These are phyloP conservation scores for Tapirus terrestris DNA, from an alignment of 2,113 vertebrate genomes.

Conservation along the genomic window DNA sequence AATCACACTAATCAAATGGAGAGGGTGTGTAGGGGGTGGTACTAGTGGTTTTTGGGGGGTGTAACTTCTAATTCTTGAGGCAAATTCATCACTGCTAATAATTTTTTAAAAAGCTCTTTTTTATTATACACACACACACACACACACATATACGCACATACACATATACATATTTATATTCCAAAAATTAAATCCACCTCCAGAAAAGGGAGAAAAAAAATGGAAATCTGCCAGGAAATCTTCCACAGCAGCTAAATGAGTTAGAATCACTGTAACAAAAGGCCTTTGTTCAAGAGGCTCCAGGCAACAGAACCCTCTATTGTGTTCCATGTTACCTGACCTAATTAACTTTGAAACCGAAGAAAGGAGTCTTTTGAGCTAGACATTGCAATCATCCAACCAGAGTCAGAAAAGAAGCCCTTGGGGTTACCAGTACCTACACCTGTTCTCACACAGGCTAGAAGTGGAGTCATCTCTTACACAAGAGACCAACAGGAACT, in stretches of 20 bases:
- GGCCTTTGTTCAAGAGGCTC: slow-evolving; percentile 48
- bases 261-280: slow-evolving; percentile 46
- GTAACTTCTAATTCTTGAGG: neutral
- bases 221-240: slow-evolving; percentile 26
- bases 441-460: neutral
- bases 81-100: neutral
- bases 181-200: slow-evolving; percentile 1
- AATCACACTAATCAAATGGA: neutral
- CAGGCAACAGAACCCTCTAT: neutral
- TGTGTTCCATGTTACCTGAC: slow-evolving; percentile 52
- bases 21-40: neutral
- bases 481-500: neutral
- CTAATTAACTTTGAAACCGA: slow-evolving; percentile 65
- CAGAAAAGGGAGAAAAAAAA: neutral
- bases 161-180: neutral
- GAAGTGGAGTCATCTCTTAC: neutral
- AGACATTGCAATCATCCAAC: neutral
- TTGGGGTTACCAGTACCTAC: neutral
- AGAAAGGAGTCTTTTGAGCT: slow-evolving; percentile 21
- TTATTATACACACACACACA: neutral
- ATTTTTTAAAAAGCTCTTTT: neutral
- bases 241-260: neutral
- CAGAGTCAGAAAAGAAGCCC: neutral
- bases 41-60: rapidly evolving
- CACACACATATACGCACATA: neutral